phyloP scores from a whole-genome alignment of 2,888 invertebrate species.

The Caenorhabditis japonica region DNA sequence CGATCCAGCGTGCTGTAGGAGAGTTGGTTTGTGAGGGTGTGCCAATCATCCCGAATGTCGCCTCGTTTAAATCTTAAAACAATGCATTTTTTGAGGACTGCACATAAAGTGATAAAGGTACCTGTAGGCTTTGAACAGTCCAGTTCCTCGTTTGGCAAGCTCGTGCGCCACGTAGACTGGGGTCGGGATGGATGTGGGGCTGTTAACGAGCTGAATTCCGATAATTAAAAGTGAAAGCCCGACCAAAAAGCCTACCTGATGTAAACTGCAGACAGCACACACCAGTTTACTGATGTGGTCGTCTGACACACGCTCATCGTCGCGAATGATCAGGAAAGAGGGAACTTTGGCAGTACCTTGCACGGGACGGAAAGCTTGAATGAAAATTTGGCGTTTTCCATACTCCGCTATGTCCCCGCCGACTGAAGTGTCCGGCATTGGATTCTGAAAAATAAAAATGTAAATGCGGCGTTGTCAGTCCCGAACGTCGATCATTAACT shows the following conservation, averaged over 20 bases:
- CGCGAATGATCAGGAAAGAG: constrained; percentile 40
- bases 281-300: constrained; percentile 40
- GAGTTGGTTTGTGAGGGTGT: constrained; percentile 18
- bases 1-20: constrained; percentile 34
- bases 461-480: too few species aligned
- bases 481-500: too few species aligned
- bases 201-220: constrained; percentile 66
- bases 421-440: constrained; percentile 46
- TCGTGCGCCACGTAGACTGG: constrained; percentile 68
- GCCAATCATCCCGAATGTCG: constrained; percentile 26
- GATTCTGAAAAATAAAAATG: constrained; percentile 39
- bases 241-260: constrained; percentile 44
- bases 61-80: constrained; percentile 41
- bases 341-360: constrained; percentile 56
- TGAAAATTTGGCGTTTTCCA: constrained; percentile 52
- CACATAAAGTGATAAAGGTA: not conserved
- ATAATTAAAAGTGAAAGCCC: too few species aligned
- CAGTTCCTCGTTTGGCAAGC: constrained; percentile 66
- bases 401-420: constrained; percentile 55
- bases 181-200: constrained; percentile 67
- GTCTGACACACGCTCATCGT: constrained; percentile 46
- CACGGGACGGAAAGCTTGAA: constrained; percentile 54
- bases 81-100: not conserved
- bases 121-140: constrained; percentile 44
- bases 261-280: constrained; percentile 46